phyloP scores from a whole-genome alignment of 2,113 vertebrate genomes.

The Tursiops truncatus region DNA sequence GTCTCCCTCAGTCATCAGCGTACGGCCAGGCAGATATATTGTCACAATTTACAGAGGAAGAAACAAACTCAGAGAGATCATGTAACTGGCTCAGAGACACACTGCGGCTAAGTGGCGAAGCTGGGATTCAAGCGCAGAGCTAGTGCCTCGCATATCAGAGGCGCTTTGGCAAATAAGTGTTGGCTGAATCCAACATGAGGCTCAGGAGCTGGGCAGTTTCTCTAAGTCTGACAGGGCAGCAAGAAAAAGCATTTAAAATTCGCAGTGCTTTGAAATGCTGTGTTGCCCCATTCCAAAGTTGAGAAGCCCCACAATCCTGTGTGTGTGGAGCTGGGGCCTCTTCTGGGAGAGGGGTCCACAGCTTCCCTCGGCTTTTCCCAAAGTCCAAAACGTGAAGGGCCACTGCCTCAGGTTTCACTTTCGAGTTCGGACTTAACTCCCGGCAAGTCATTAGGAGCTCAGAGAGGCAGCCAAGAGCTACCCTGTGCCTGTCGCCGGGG shows the following conservation, averaged over 20 bases:
- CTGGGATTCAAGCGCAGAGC: fast-evolving
- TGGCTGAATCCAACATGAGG: fast-evolving
- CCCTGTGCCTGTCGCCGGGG: fast-evolving
- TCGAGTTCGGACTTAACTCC: not conserved
- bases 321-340: fast-evolving
- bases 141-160: fast-evolving
- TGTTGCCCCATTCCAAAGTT: not conserved
- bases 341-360: not conserved
- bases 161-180: fast-evolving
- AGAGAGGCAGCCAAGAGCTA: not conserved
- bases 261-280: not conserved
- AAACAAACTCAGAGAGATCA: not conserved
- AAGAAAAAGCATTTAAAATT: not conserved
- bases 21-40: fast-evolving
- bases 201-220: fast-evolving
- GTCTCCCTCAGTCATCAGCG: too few relatives aligned
- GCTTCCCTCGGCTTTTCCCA: not conserved
- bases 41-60: not conserved
- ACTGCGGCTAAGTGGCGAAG: fast-evolving
- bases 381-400: not conserved
- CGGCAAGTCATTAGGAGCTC: fast-evolving
- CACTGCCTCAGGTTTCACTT: not conserved
- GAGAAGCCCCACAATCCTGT: too few relatives aligned
- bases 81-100: not conserved
- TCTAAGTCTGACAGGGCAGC: not conserved